Evolutionary conservation across 2,888 invertebrate species (phyloP), one percentile per base, ranked within the genome.

Genomic region (Creontiades dilutus): DNA sequence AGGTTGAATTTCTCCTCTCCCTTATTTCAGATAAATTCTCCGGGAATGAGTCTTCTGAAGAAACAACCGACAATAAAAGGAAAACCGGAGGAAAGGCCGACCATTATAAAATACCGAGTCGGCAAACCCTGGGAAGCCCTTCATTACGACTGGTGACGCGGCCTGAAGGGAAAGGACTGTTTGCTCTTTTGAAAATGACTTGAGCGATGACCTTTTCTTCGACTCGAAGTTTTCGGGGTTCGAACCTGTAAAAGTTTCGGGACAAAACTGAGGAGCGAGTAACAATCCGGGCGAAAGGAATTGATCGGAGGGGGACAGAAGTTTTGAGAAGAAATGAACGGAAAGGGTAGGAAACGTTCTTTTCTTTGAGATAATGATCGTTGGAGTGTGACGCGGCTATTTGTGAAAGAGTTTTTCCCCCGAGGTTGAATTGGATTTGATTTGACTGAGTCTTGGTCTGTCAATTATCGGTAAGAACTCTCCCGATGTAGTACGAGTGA

Each of bases 341-440:
- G n/a, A 68, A 23, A 68, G 68, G 68, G 23, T 23, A 68, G 23
- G 68, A 52, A 52, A 52, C 7, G 14, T 19, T 68, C 27, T 68
- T 68, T 23, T 5, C 19, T 68, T 68, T 68, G 68, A 23, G 68
- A 68, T 68, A 68, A 68, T 19, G 68, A 68, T 27, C 27, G 68
- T 12, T 68, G 11, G 68, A 23, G 23, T 19, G 68, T 19, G 68
- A 23, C 68, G 19, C n/a, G 13, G 23, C 12, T 23, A 12, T 68
- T 68, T n/a, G n/a, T 19, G 23, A 19, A 13, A 0, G 7, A 12
- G 5, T 9, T 19, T 61, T 61, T 61, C 23, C 19, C 23, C 11
- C 0, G 12, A 23, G 23, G 23, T 14, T n/a, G 14, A n/a, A 68
- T 68, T 68, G 23, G 23, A 68, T 68, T 68, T 52, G 52, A 52